Evolutionary conservation across 1,140 invertebrate species (phyloP), one percentile per base, ranked within the genome.

Genomic region (Bilobella aurantiaca): DNA sequence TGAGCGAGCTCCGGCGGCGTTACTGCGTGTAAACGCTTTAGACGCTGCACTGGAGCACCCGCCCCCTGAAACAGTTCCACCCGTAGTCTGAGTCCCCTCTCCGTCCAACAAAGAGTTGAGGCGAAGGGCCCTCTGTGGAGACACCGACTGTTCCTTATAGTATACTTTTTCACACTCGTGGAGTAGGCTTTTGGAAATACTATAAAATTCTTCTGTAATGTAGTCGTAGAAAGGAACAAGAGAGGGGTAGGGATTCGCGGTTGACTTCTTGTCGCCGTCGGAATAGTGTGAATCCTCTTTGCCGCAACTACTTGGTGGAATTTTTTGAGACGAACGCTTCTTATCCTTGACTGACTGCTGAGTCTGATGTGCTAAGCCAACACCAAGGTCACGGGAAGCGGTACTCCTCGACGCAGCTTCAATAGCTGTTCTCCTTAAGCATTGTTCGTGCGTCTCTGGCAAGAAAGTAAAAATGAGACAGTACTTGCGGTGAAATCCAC

Each of bases 151-250:
- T 57, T 72, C 71, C 56, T 68, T 72, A 25, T 68, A 68, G 60
- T 68, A 71, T 37, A 71, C 69, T 47, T 70, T 72, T 47, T 72
- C 71, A 57, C 68, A 72, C 49, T 68, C 68, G 16, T n/a, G 27
- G 23, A 69, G 64, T n/a, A 72, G 59, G 32, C 56, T 64, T 53
- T 63, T 69, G n/a, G 70, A 65, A 37, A 72, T 56, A 21, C 58
- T 69, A 30, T 69, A 69, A 47, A 72, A 72, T 60, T 72, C 70
- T 53, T 72, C 70, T 0, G 70, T 72, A 30, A 72, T 72, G 56
- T 69, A 72, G 16, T 72, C 70, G 63, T 72, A 72, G 28, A 64
- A 69, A 12, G 70, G 70, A 49, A 72, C 70, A 27, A 72, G 57
- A 5, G 68, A 69, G 1, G 70, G 70, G 34, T 69, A 69, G 1